A percentile compares a stretch with the other conserved stretches of the same genome.
These are phyloP conservation scores for Platorchestia sp. DNA, from an alignment of 1,140 invertebrate species.

Conservation along the genomic window DNA sequence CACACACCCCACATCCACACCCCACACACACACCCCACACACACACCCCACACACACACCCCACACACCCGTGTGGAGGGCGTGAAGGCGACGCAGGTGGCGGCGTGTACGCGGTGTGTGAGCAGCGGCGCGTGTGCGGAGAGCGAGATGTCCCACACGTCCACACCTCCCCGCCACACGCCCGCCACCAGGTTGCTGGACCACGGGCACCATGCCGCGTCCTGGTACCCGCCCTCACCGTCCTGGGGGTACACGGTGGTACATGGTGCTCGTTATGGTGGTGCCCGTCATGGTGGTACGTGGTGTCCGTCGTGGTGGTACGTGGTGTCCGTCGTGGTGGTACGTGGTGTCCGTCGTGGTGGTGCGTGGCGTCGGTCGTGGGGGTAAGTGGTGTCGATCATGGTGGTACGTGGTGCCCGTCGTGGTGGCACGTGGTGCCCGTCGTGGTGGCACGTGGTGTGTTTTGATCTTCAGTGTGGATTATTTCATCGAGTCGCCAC, in stretches of 20 bases:
- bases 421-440: no score
- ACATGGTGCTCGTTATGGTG: not conserved
- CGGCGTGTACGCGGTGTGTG: not conserved
- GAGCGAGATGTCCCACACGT: conserved; percentile 17
- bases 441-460: no score
- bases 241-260: not conserved
- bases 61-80: not conserved
- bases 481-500: no score
- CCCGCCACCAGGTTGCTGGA: not conserved
- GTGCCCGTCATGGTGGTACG: no score
- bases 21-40: not conserved
- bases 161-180: not conserved
- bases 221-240: not conserved
- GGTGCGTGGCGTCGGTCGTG: no score
- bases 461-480: no score
- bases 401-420: no score
- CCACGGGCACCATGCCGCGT: conserved; percentile 20
- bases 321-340: no score
- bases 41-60: not conserved
- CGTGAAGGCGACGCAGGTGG: not conserved
- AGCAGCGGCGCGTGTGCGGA: not conserved
- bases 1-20: not conserved
- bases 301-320: no score
- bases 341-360: no score
- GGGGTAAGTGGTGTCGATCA: no score